Evolutionary conservation across 2,888 invertebrate genomes (phyloP).

Genomic region (Pomacea canaliculata): DNA sequence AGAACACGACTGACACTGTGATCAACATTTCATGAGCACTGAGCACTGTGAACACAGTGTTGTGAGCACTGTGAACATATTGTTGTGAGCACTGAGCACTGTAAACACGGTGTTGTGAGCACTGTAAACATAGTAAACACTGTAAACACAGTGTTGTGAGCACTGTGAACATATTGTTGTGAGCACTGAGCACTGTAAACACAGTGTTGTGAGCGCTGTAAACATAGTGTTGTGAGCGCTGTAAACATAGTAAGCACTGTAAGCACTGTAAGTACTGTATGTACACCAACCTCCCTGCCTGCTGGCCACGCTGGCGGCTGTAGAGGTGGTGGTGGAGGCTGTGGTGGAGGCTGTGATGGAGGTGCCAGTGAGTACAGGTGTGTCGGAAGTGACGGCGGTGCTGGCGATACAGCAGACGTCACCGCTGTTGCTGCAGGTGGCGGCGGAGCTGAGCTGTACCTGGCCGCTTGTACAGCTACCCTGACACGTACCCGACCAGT

Average conservation of each 20-base stretch:
- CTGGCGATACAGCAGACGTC: slow-evolving; percentile 1
- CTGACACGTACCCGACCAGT: slow-evolving; percentile 6
- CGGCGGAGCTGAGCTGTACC: neutral
- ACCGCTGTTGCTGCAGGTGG: neutral
- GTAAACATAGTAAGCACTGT: too few species aligned
- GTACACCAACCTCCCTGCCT: slow-evolving; percentile 6
- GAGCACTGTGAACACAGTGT: too few species aligned
- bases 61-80: too few species aligned
- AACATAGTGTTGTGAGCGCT: too few species aligned
- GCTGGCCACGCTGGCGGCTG: slow-evolving; percentile 4
- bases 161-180: too few species aligned
- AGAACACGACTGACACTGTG: too few species aligned
- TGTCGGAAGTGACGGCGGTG: neutral
- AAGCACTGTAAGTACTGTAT: neutral
- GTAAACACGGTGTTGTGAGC: too few species aligned
- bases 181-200: too few species aligned
- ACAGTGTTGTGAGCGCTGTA: too few species aligned
- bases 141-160: too few species aligned
- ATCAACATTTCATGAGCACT: too few species aligned
- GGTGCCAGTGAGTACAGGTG: slow-evolving; percentile 11
- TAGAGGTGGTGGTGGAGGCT: slow-evolving; percentile 10
- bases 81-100: too few species aligned
- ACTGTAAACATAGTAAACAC: neutral
- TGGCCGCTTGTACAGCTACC: neutral
- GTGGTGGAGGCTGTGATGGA: slow-evolving; percentile 11